These are phyloP conservation scores for Bufo gargarizans DNA, from an alignment of 2,113 vertebrate genomes.

Conservation along the genomic window DNA sequence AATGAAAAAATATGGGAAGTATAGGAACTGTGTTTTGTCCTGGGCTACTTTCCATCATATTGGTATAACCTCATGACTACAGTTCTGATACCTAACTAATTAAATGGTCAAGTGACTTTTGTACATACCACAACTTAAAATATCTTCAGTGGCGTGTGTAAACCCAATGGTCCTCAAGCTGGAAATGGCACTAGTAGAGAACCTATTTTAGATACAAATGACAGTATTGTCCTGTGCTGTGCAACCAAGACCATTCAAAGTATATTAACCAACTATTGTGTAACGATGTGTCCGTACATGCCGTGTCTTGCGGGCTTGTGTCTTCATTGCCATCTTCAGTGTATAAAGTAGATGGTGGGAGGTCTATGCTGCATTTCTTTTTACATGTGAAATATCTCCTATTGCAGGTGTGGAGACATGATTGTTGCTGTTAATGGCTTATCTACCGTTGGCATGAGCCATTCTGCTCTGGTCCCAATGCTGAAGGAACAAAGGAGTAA, in stretches of 20 bases:
- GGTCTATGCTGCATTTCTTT: neutral
- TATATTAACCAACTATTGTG: neutral
- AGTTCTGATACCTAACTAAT: neutral
- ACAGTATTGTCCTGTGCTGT: too few relatives aligned
- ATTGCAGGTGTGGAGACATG: conserved; percentile 94
- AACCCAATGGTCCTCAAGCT: too few relatives aligned
- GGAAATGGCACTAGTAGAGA: too few relatives aligned
- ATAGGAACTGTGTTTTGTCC: too few relatives aligned
- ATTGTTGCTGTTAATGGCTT: conserved; percentile 95
- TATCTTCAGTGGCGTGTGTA: too few relatives aligned
- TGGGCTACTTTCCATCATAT: too few relatives aligned
- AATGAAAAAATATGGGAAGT: too few relatives aligned
- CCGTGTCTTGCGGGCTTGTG: neutral
- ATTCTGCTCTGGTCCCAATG: conserved; percentile 95
- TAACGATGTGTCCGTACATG: neutral
- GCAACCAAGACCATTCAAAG: too few relatives aligned
- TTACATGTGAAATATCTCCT: conserved; percentile 8
- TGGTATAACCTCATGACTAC: neutral
- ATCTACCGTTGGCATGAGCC: conserved; percentile 96
- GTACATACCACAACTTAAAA: too few relatives aligned
- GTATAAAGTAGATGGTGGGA: too few relatives aligned
- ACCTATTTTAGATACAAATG: too few relatives aligned
- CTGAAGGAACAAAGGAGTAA: conserved; percentile 96
- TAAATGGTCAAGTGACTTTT: too few relatives aligned
- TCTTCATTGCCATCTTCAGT: neutral